Base-by-base conservation (phyloP, 2,797 vertebrate species). In the Leptoclinus maculatus region DNA sequence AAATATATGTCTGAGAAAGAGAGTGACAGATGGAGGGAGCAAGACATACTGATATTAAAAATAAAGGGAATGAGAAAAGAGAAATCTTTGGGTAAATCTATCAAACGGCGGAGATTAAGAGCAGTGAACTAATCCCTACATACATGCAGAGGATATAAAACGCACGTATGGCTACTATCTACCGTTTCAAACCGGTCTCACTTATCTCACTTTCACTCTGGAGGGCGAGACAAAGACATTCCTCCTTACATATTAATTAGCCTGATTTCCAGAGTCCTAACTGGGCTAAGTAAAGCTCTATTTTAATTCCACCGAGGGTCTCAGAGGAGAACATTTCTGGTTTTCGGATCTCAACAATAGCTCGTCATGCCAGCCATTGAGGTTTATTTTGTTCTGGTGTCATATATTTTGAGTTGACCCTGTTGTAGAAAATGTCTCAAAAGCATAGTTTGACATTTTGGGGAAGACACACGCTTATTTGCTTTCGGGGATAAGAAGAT, bases 191-290 rank as follows among this genome's bases (percentile, higher is more conserved):
- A 69, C 13, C 10, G 45, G 53, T 39, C 60, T 45, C 19, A n/a
- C 43, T 79, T 66, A 51, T 62, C 32, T 41, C 27, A 59, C 7
- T 77, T 80, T 76, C 76, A 58, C 71, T 84, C 65, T 32, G 66
- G 76, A 87, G 88, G 80, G 74, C 34, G 51, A 81, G 57, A 82
- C 83, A 83, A 83, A 89, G 89, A 60, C 80, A 53, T 47, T 29
- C 64, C 78, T 74, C 66, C 36, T 84, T 80, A 58, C 77, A 84
- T 87, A 87, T 88, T 87, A 89, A 92, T 92, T 90, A 92, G 79
- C 86, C 88, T 91, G 83, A 86, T 89, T 92, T 88, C 82, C 79
- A 82, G 63, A 65, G 34, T 78, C 66, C 65, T 73, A 89, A 89
- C 73, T 85, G 81, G 81, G 89, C 81, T 90, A 87, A 89, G 73